Evolutionary conservation across 2,888 invertebrate species (phyloP), one percentile per base, ranked within the genome.

Genomic region (Rhingia rostrata): DNA sequence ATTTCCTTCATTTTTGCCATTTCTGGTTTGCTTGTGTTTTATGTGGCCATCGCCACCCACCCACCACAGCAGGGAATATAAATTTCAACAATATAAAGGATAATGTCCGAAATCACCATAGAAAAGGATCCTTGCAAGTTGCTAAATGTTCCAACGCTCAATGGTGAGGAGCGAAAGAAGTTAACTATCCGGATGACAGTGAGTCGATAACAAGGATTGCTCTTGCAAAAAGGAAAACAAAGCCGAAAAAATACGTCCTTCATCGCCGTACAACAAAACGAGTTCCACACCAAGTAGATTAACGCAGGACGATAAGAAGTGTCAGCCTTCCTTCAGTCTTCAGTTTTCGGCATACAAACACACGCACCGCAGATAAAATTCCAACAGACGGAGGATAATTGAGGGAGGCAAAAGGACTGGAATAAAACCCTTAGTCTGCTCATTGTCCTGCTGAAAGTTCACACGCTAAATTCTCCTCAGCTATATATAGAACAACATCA

Each of bases 391-490:
- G 74, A 53, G 53, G 58, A 73, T 73, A 78, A 83, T 60, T 73
- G 73, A 63, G 47, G 45, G 53, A 6, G 43, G 22, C 0, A n/a
- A 12, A 32, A 47, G 56, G 9, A 14, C 0, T 12, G 45, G 39
- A 2, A 12, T 12, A 33, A 12, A 1, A 39, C 39, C 41, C 30
- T n/a, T 32, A 58, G 5, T 41, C 9, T 47, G 69, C 63, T 67
- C 67, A 83, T 83, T 83, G 73, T 73, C 78, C 67, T 78, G 73
- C 63, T 74, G 82, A 33, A 41, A 43, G 77, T 78, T 82, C 82
- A 54, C 77, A 82, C 77, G 82, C 82, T 72, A 60, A 66, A 72
- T 54, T 77, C 53, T 37, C 7, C 10, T 33, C 35, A 39, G 12
- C 60, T 10, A 39, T 22, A 14, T 33, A 63, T 56, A 30, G 58